Conservation (phyloP, 2,888 invertebrate species). For the Lacanobia wlatinum region DNA sequence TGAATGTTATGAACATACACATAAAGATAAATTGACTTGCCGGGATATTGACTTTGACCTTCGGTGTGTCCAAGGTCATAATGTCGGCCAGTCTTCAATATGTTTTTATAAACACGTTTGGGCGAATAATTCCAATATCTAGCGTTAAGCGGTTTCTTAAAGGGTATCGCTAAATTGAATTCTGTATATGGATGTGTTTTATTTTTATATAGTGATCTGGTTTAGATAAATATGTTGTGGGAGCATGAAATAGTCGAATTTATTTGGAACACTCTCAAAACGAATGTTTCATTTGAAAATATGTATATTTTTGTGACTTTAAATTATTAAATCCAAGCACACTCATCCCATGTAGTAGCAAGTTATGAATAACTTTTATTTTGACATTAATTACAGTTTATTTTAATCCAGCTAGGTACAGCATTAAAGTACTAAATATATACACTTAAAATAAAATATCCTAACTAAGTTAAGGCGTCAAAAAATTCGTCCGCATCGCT, state of each 20-base stretch:
- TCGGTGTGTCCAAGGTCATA: conserved; percentile 29
- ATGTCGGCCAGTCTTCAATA: conserved; percentile 38
- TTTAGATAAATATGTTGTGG: conserved; percentile 16
- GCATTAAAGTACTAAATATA: too few relatives aligned
- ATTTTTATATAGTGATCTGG: conserved; percentile 29
- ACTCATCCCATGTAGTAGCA: neutral
- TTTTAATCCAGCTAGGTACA: too few relatives aligned
- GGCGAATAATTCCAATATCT: conserved; percentile 52
- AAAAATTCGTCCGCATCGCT: too few relatives aligned
- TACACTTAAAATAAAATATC: too few relatives aligned
- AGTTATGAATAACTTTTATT: neutral
- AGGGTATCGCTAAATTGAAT: conserved; percentile 46
- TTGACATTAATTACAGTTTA: too few relatives aligned
- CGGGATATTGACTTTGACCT: conserved; percentile 33
- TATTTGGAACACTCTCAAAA: neutral
- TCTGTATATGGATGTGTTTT: conserved; percentile 46
- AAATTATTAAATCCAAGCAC: neutral
- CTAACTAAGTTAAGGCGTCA: too few relatives aligned
- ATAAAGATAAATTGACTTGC: conserved; percentile 59
- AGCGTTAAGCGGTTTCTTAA: conserved; percentile 43
- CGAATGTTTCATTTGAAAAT: neutral
- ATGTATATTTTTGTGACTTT: neutral
- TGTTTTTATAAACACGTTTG: conserved; percentile 50
- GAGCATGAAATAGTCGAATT: neutral
- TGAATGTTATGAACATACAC: conserved; percentile 45